A percentile compares a stretch with the other conserved stretches of the same genome.
These are phyloP conservation scores for Cyanoramphus novaezelandiae DNA, from an alignment of 2,113 vertebrate genomes.

Conservation along the genomic window DNA sequence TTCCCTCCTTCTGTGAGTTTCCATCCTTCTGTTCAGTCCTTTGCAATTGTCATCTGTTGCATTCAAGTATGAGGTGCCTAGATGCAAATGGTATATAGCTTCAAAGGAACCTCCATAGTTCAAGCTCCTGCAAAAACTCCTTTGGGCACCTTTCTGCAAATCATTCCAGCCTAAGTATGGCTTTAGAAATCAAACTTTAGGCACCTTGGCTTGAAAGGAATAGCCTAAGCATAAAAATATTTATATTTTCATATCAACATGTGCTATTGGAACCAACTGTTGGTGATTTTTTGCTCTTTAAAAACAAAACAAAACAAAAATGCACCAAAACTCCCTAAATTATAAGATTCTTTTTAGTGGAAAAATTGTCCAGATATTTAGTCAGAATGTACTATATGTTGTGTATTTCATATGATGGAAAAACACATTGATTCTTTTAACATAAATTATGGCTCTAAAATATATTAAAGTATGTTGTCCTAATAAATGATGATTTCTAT, in stretches of 20 bases:
- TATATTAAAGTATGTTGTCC: not conserved
- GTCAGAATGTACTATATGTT: not conserved
- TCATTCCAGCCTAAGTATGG: not conserved
- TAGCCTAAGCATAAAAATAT: not conserved
- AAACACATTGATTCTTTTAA: not conserved
- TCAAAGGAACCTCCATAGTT: not conserved
- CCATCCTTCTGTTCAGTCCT: not conserved
- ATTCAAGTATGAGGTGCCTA: not conserved
- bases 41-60: not conserved
- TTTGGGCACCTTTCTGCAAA: not conserved
- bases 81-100: not conserved
- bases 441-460: not conserved
- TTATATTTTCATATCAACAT: not conserved
- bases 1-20: not conserved
- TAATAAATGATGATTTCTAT: not conserved
- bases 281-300: not conserved
- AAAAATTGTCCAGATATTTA: not conserved
- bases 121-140: not conserved
- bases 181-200: not conserved
- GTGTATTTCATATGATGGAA: not conserved
- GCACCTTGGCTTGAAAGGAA: not conserved
- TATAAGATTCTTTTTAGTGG: not conserved
- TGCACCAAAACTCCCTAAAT: accelerated
- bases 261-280: not conserved
- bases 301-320: not conserved